Conservation (phyloP, 2,888 invertebrate species). For the Tridacna gigas region DNA sequence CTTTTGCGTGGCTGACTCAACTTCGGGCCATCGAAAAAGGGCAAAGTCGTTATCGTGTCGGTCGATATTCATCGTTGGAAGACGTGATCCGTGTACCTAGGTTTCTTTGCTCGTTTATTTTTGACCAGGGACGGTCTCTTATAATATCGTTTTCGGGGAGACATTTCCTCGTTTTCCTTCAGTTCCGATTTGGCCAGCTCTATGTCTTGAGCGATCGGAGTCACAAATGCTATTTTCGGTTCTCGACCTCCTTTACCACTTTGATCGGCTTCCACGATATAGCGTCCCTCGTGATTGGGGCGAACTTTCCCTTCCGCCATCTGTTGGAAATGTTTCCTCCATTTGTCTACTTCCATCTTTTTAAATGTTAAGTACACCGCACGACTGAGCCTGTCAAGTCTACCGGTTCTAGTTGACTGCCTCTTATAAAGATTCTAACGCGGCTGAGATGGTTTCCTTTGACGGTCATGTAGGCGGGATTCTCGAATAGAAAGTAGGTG, state of each 20-base stretch:
- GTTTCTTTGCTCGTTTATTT: slow-evolving; percentile 25
- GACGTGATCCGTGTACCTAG: background rate
- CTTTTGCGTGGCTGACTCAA: slow-evolving; percentile 16
- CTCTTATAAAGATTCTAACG: background rate
- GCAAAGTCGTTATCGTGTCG: slow-evolving; percentile 9
- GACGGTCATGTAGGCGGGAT: background rate
- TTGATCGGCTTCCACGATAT: slow-evolving; percentile 7
- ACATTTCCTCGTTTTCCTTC: background rate
- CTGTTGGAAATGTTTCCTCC: slow-evolving; percentile 6
- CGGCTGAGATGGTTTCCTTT: background rate
- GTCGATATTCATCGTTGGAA: background rate
- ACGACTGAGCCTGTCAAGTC: background rate
- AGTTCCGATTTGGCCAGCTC: slow-evolving; percentile 41
- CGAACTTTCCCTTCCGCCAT: slow-evolving; percentile 17
- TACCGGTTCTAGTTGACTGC: background rate
- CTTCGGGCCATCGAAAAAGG: slow-evolving; percentile 4
- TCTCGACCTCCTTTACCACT: background rate
- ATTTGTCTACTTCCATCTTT: slow-evolving; percentile 31
- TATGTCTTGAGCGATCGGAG: slow-evolving; percentile 27
- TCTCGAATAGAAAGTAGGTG: background rate
- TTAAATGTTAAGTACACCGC: slow-evolving; percentile 12
- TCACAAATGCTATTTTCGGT: slow-evolving; percentile 24
- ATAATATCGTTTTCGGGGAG: background rate
- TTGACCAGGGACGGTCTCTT: slow-evolving; percentile 2
- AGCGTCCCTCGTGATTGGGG: slow-evolving; percentile 6